Evolutionary conservation across 2,113 vertebrate species (phyloP), one percentile per base, ranked within the genome.

Genomic region (Mesoclemmys tuberculata): DNA sequence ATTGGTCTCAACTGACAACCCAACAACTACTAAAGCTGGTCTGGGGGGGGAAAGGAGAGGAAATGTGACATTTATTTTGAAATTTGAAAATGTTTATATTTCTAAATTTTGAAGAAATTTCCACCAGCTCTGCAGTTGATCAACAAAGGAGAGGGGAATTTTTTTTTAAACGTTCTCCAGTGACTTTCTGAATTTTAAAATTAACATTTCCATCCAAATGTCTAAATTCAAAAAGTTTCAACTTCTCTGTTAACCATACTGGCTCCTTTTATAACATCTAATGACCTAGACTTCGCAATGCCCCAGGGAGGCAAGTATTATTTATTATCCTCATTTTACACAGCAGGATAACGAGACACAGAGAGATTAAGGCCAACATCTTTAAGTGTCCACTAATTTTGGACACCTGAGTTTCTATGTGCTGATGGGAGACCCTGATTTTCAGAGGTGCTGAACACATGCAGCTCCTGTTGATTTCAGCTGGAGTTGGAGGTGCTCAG

Each of bases 341-440:
- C 11, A 93, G 21, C 6, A 77, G 7, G 83, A 48, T 11, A 89
- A 10, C 24, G 7, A 92, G 27, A 13, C 90, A 78, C 51, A 89
- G 3, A 27, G 1, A 61, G 5, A 46, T 9, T 89, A 86, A 92
- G 94, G 24, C 24, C 24, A 75, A 35, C 41, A 52, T 14, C 56
- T 61, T 87, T 75, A 85, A 93, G 90, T 2, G 19, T 5, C 85
- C 31, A 64, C 38, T 88, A 44, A 64, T 0, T 56, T 3, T 49
- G 89, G 82, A 61, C 35, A 61, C 31, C 27, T n/a, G 38, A 84
- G 64, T 31, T 81, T 49, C 71, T 27, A 84, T 38, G 86, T n/a
- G 12, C 7, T 93, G 24, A 86, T 90, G 61, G 89, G 85, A 94
- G 68, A 90, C 46, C 1, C 22, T 74, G 38, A 22, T 87, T 96